Conservation (phyloP, 2,888 invertebrate genomes). For the Bhutanitis thaidina region DNA sequence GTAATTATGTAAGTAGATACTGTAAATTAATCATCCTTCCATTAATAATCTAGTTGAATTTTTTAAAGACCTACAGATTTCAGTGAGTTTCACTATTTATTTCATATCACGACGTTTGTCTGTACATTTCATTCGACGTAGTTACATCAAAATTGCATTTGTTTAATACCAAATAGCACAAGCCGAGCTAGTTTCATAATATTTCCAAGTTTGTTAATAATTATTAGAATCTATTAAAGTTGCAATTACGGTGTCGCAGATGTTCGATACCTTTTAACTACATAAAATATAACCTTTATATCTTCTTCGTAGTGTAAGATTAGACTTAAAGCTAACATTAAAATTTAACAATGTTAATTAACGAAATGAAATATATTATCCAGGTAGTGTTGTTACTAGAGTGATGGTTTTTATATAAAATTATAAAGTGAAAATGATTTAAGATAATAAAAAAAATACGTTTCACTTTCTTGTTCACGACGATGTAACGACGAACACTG, state of each 20-base stretch:
- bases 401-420: conserved; percentile 72
- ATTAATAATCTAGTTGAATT: conserved; percentile 38
- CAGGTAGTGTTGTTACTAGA: conserved; percentile 78
- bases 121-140: conserved; percentile 31
- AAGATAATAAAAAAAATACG: conserved; percentile 41
- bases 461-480: conserved; percentile 46
- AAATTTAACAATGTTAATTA: conserved; percentile 65
- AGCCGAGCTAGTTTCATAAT: conserved; percentile 61
- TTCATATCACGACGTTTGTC: conserved; percentile 32
- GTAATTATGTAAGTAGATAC: conserved; percentile 56
- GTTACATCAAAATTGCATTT: conserved; percentile 72
- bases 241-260: conserved; percentile 35
- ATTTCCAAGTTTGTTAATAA: conserved; percentile 50
- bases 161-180: conserved; percentile 74
- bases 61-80: conserved; percentile 25
- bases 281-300: conserved; percentile 52
- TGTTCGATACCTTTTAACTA: conserved; percentile 37
- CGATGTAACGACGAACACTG: conserved; percentile 47
- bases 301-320: conserved; percentile 70
- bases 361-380: conserved; percentile 65
- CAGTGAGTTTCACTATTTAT: conserved; percentile 22
- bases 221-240: conserved; percentile 44
- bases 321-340: conserved; percentile 73
- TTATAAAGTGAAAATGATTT: conserved; percentile 48
- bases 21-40: conserved; percentile 72